These are phyloP conservation scores for Drosophila anomalipes DNA, from an alignment of 2,888 invertebrate genomes.

Conservation along the genomic window DNA sequence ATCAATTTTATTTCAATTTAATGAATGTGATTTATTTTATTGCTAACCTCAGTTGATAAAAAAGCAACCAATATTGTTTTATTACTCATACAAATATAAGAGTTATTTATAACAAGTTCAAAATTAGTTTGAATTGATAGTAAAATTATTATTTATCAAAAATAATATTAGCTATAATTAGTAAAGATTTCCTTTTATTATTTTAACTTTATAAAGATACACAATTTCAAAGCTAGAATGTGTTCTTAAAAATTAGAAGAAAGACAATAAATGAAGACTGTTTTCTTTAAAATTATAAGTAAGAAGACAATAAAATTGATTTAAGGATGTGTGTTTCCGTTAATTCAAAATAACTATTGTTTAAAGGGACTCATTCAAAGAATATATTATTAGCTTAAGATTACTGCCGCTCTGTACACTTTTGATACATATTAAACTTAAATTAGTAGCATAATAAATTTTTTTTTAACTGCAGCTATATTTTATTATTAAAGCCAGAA, in stretches of 20 bases:
- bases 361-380: background rate
- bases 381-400: background rate
- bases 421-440: background rate
- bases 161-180: background rate
- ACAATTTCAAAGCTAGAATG: background rate
- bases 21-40: too few species aligned
- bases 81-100: background rate
- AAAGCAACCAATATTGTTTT: background rate
- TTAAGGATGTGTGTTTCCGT: background rate
- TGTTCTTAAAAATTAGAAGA: background rate
- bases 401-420: background rate
- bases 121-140: background rate
- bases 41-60: background rate
- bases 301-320: background rate
- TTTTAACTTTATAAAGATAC: background rate
- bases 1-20: background rate
- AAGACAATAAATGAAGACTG: background rate
- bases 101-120: background rate
- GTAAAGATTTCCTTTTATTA: background rate
- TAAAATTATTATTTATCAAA: background rate
- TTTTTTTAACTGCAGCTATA: background rate
- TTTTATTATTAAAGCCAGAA: background rate
- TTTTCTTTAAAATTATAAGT: background rate
- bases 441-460: rapidly evolving
- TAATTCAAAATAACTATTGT: background rate